Percentiles rank a stretch among this genome's conserved stretches.
Conservation (phyloP, 2,113 vertebrate genomes). For the Dicrurus megarhynchus region DNA sequence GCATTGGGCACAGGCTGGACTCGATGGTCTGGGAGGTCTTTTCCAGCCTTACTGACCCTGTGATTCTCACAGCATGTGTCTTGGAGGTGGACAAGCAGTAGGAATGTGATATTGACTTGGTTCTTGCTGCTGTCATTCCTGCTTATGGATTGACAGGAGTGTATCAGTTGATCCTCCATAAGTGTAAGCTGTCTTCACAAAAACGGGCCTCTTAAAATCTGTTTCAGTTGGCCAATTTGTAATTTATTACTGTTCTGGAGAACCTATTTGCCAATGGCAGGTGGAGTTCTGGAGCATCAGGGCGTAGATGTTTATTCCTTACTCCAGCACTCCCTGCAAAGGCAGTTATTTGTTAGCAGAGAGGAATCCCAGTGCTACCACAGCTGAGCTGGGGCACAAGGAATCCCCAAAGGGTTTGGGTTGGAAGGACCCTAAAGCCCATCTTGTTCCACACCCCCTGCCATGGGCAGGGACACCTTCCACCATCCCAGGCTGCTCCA, state of each 20-base stretch:
- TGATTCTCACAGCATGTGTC: background rate
- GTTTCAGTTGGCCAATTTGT: background rate
- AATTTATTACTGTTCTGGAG: background rate
- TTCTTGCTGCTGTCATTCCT: background rate
- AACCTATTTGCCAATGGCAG: background rate
- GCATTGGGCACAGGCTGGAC: too few species aligned
- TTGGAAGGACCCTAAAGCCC: background rate
- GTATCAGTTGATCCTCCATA: background rate
- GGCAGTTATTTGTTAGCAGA: background rate
- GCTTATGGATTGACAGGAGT: background rate
- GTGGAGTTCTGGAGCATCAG: background rate
- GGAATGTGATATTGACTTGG: background rate
- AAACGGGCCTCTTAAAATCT: background rate
- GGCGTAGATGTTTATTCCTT: background rate
- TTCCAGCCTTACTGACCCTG: background rate
- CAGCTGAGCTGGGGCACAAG: background rate
- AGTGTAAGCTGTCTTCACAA: background rate
- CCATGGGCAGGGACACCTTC: background rate
- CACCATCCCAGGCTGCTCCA: background rate
- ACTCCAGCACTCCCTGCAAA: background rate
- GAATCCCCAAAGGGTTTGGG: background rate
- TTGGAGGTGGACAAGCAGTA: background rate
- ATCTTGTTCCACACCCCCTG: background rate
- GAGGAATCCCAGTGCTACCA: background rate
- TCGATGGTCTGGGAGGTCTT: background rate